Conservation (phyloP, 2,888 invertebrate species). For the Microchrysa polita region DNA sequence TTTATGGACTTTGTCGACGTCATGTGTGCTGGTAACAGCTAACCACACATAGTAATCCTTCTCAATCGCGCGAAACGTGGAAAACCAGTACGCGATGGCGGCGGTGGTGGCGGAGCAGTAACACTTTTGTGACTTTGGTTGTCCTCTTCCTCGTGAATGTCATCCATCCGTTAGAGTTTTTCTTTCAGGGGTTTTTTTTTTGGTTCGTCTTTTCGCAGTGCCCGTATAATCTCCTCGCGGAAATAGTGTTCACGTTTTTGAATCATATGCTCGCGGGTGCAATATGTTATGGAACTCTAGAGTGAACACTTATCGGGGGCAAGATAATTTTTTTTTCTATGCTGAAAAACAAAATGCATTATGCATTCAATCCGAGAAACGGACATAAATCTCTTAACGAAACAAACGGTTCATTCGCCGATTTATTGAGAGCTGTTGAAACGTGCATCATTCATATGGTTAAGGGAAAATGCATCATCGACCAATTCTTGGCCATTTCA, state of each 20-base stretch:
- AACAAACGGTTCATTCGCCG: slow-evolving; percentile 5
- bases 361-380: not conserved
- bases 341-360: slow-evolving; percentile 10
- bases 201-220: no score
- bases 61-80: not conserved
- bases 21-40: no score
- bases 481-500: not conserved
- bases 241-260: no score
- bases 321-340: not conserved
- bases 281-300: no score
- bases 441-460: not conserved
- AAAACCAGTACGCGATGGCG: no score
- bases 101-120: no score
- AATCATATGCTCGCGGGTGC: no score
- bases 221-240: no score
- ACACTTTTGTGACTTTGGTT: not conserved
- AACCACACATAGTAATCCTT: slow-evolving; percentile 6
- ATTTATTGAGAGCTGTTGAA: not conserved
- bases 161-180: slow-evolving; percentile 1
- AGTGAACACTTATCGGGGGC: not conserved
- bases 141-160: not conserved
- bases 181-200: not conserved
- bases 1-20: not conserved
- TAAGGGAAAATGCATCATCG: not conserved
- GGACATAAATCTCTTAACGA: not conserved